Conservation (phyloP, 2,888 invertebrate genomes). For the Parnassius glacialis region DNA sequence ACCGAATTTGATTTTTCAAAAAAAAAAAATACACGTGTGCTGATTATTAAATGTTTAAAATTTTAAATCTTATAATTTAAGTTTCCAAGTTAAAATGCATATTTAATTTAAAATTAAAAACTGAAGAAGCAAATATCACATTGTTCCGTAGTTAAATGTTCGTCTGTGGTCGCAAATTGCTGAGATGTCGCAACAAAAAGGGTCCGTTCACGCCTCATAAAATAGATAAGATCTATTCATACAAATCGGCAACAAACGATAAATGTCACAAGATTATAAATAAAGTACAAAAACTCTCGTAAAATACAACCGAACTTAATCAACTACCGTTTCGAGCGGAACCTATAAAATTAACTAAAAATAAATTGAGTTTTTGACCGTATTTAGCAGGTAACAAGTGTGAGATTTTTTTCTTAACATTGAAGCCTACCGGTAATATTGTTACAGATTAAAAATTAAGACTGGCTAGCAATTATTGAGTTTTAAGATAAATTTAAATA, state of each 20-base stretch:
- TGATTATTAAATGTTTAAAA: too few relatives aligned
- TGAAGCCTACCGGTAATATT: background rate
- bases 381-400: slow-evolving; percentile 29
- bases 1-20: too few relatives aligned
- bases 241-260: slow-evolving; percentile 50
- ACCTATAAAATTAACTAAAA: slow-evolving; percentile 25
- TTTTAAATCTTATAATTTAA: too few relatives aligned
- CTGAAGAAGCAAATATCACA: background rate
- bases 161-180: slow-evolving; percentile 22
- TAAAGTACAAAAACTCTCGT: slow-evolving; percentile 37
- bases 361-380: slow-evolving; percentile 29
- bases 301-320: slow-evolving; percentile 40
- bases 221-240: slow-evolving; percentile 34
- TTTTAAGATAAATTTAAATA: too few relatives aligned
- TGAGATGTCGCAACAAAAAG: slow-evolving; percentile 31
- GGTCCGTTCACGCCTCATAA: slow-evolving; percentile 50
- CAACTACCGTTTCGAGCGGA: slow-evolving; percentile 38
- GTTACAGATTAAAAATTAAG: too few relatives aligned
- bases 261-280: slow-evolving; percentile 54
- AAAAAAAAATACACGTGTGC: too few relatives aligned
- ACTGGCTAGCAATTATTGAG: too few relatives aligned
- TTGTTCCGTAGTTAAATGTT: background rate
- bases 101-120: too few relatives aligned
- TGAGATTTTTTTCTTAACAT: slow-evolving; percentile 12
- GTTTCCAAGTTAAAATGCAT: too few relatives aligned